These are phyloP conservation scores for Ophthalmolycus amberensis DNA, from an alignment of 2,113 vertebrate genomes.

Conservation along the genomic window DNA sequence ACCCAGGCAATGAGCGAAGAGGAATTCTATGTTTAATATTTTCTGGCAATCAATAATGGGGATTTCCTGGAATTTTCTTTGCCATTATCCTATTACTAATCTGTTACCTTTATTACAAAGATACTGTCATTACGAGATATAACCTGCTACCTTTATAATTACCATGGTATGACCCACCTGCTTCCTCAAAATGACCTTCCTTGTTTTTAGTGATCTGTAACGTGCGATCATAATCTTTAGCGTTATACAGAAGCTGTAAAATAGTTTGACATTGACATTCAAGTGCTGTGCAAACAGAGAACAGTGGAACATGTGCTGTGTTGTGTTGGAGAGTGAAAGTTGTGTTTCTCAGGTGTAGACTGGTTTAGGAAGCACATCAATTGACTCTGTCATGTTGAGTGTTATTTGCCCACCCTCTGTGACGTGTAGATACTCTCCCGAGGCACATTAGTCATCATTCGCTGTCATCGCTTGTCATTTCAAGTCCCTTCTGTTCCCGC, in stretches of 20 bases:
- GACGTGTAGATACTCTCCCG: conserved; percentile 45
- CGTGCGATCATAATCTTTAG: background rate
- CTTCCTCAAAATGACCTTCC: background rate
- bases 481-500: conserved; percentile 41
- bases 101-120: too few relatives aligned
- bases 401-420: conserved; percentile 38
- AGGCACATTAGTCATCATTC: conserved; percentile 67
- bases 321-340: background rate
- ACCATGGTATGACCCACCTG: background rate
- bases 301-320: background rate
- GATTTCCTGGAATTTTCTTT: background rate
- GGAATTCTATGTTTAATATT: background rate
- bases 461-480: conserved; percentile 68
- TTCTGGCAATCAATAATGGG: background rate
- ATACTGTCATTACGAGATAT: background rate
- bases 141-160: background rate
- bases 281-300: background rate
- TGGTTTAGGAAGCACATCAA: conserved; percentile 32
- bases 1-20: background rate
- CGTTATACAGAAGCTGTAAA: background rate
- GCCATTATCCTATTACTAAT: too few relatives aligned
- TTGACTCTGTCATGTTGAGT: conserved; percentile 33
- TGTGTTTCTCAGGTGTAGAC: conserved; percentile 38
- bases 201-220: background rate
- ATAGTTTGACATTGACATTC: background rate